Conservation (phyloP, 1,140 invertebrate species). For the Magallana angulata region DNA sequence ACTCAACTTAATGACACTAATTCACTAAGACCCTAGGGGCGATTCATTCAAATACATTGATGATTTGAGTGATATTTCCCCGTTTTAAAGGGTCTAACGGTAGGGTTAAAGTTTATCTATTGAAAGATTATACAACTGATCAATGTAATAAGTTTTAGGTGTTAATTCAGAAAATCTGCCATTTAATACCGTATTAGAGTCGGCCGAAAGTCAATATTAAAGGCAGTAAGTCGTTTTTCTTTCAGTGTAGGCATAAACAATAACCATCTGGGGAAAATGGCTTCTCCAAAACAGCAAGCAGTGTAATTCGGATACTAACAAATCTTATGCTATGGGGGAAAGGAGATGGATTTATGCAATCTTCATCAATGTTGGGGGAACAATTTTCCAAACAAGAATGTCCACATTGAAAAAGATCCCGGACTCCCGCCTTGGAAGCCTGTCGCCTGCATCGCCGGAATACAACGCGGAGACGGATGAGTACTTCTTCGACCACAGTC, state of each 20-base stretch:
- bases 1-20: no score
- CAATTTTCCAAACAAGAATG: constrained; percentile 46
- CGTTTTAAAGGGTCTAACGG: no score
- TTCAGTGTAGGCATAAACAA: background rate
- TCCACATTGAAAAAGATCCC: constrained; percentile 37
- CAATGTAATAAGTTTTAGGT: no score
- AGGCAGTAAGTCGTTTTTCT: background rate
- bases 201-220: background rate
- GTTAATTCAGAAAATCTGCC: constrained; percentile 1
- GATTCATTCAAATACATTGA: no score
- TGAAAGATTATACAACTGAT: no score
- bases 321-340: background rate
- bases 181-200: background rate
- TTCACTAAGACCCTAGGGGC: no score
- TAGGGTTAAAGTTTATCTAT: no score
- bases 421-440: constrained; percentile 15
- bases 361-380: constrained; percentile 53
- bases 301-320: background rate
- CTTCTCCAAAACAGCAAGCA: background rate
- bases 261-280: background rate
- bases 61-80: no score
- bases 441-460: background rate
- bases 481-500: constrained; percentile 48
- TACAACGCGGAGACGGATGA: constrained; percentile 35
- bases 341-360: constrained; percentile 3